Conservation (phyloP, 2,888 invertebrate genomes). For the Papilio elwesi region DNA sequence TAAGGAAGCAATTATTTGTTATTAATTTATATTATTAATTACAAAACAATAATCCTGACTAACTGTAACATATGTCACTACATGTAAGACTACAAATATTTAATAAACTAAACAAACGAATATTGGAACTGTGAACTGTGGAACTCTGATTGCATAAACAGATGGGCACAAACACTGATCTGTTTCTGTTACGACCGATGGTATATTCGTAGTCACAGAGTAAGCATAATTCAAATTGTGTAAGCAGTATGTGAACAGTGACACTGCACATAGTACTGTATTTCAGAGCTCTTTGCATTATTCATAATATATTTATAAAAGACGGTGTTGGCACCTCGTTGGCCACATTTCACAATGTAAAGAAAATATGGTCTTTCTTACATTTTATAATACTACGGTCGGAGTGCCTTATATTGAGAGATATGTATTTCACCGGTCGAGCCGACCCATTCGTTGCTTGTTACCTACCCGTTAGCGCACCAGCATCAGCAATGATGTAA, state of each 20-base stretch:
- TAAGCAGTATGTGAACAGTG: neutral
- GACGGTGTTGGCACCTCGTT: neutral
- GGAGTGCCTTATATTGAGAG: too few relatives aligned
- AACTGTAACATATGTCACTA: too few relatives aligned
- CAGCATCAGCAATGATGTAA: too few relatives aligned
- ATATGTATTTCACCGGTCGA: too few relatives aligned
- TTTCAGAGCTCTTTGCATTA: neutral
- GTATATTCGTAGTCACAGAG: neutral
- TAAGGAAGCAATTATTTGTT: too few relatives aligned
- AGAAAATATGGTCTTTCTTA: neutral
- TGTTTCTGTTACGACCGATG: neutral
- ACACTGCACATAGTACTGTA: constrained; percentile 1
- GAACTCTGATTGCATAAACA: constrained; percentile 3
- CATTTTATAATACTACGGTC: neutral
- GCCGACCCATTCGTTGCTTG: too few relatives aligned
- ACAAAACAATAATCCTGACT: too few relatives aligned
- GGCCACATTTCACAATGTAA: neutral
- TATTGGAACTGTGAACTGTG: neutral
- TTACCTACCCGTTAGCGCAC: too few relatives aligned
- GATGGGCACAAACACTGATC: neutral
- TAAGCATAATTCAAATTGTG: constrained; percentile 8
- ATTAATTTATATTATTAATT: too few relatives aligned
- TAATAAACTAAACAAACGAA: neutral
- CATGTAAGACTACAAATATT: too few relatives aligned
- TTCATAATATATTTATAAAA: neutral